A percentile compares a stretch with the other conserved stretches of the same genome.
These are phyloP conservation scores for Turdus rufiventris DNA, from an alignment of 2,113 vertebrate genomes.

Conservation along the genomic window DNA sequence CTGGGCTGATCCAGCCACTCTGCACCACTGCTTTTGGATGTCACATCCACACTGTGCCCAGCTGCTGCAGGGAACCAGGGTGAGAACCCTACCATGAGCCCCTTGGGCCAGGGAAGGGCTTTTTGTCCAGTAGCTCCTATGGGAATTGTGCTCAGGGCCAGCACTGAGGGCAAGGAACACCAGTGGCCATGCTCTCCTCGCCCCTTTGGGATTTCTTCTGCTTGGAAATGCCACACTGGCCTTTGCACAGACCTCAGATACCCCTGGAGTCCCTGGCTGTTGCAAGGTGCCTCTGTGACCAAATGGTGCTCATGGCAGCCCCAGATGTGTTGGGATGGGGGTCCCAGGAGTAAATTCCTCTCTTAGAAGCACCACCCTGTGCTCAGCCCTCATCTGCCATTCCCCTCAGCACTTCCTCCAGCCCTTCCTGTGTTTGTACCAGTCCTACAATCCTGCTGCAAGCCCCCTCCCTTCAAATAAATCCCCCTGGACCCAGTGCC, in stretches of 20 bases:
- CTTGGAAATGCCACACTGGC: background rate
- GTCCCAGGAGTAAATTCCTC: fast-evolving
- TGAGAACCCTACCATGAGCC: background rate
- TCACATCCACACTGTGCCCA: fast-evolving
- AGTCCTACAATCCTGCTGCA: background rate
- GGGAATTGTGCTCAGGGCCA: background rate
- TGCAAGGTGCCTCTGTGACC: background rate
- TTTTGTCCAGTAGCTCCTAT: background rate
- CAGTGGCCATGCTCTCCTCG: fast-evolving
- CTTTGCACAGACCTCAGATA: background rate
- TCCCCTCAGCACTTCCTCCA: background rate
- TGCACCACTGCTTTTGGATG: background rate
- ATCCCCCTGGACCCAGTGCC: fast-evolving
- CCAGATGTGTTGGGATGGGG: fast-evolving
- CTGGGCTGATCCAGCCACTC: fast-evolving
- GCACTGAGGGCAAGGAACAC: background rate
- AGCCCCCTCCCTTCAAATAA: background rate
- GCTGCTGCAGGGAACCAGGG: background rate
- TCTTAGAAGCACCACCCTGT: no score
- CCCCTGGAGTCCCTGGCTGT: background rate
- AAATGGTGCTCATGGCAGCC: background rate
- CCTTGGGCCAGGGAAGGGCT: background rate
- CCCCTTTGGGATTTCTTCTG: background rate
- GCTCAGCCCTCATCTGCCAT: background rate
- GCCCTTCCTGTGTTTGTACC: background rate